A percentile compares a stretch with the other conserved stretches of the same genome.
These are phyloP conservation scores for Caracal caracal DNA, from an alignment of 2,113 vertebrate species.

Conservation along the genomic window DNA sequence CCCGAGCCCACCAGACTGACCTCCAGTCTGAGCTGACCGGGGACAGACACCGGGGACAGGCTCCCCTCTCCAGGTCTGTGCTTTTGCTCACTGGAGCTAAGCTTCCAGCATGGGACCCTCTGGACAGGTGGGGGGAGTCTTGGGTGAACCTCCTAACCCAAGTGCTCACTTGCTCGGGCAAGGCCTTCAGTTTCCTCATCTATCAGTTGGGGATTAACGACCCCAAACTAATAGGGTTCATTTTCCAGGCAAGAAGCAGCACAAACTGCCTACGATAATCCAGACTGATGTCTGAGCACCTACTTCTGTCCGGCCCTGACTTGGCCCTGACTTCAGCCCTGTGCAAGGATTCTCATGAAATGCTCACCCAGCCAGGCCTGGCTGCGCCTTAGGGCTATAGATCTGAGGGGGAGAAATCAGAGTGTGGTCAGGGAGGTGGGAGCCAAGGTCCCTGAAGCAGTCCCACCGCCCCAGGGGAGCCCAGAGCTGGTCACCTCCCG, in stretches of 20 bases:
- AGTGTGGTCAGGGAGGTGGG: too few relatives aligned
- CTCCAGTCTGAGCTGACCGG: background rate
- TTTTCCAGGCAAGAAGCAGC: background rate
- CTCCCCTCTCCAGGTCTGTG: background rate
- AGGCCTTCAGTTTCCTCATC: background rate
- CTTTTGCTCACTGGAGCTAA: background rate
- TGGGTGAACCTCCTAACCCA: background rate
- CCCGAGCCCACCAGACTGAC: too few relatives aligned
- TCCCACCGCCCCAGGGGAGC: fast-evolving
- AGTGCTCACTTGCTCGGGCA: background rate
- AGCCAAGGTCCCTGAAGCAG: background rate
- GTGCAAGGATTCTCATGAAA: fast-evolving
- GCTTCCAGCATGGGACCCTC: background rate
- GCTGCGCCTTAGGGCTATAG: background rate
- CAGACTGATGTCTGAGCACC: background rate
- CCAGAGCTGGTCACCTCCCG: fast-evolving
- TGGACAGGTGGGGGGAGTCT: fast-evolving
- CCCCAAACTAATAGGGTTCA: background rate
- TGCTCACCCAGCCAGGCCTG: background rate
- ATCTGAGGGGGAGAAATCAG: background rate
- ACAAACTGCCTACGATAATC: background rate
- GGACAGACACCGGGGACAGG: background rate
- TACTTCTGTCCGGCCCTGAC: fast-evolving
- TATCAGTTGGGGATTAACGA: background rate
- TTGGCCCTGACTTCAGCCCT: background rate